Evolutionary conservation across 1,140 invertebrate species (phyloP), one percentile per base, ranked within the genome.

Genomic region (Babylonia areolata): DNA sequence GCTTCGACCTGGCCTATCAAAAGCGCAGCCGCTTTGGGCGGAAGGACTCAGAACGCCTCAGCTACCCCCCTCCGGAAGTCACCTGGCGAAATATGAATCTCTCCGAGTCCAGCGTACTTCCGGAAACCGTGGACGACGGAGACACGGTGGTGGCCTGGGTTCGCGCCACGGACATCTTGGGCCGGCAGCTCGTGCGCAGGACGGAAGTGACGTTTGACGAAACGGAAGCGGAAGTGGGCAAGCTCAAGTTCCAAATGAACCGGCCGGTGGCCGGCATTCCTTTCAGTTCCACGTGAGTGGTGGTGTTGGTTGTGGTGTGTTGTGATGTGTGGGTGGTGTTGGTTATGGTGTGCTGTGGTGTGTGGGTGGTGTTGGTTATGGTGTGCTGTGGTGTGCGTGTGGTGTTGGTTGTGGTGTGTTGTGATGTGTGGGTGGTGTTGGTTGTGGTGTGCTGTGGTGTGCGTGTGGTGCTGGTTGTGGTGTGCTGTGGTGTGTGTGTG

Each of bases 81-180:
- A 6, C 64, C n/a, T 77, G 73, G 73, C 46, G 80, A 23, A 82
- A 64, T 1, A 77, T 54, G 17, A 23, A 23, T 40, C 51, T 51
- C 3, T 17, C 9, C 39, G 39, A 81, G 42, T 0, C 28, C 20
- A 28, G 20, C 23, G n/a, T 5, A 3, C 6, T 51, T 17, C 37
- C n/a, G 33, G 51, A 81, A 15, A 33, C 3, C 39, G 79, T 51
- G 20, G 33, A 17, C 40, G 40, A 28, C 23, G 51, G 40, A 15
- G 51, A 51, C n/a, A 81, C 40, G 3, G 51, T 81, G 3, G 39
- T 51, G 3, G 31, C 39, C 9, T 81, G 40, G 51, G 79, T 81
- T 46, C 80, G 80, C 3, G 82, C 90, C 0, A 46, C 42, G 5
- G 88, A 89, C 79, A 39, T 89, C 1, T 35, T 86, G 31, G 81